Base-by-base conservation (phyloP, 2,888 invertebrate genomes). In the Diarsia mendica region DNA sequence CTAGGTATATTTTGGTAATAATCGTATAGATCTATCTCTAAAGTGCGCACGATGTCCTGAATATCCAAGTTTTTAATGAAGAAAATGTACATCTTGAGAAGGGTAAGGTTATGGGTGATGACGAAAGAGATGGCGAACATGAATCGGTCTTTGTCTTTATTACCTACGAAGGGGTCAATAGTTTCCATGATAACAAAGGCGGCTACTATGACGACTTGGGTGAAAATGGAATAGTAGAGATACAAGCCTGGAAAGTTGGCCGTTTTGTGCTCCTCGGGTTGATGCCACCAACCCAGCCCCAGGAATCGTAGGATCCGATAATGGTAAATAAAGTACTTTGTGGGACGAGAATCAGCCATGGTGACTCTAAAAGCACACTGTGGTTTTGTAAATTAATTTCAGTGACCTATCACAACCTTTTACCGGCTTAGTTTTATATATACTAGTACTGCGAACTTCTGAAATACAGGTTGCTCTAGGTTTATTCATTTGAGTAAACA, bases 101-200 rank as follows among this genome's bases (percentile, higher is more conserved):
- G 83, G 0, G 96, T 96, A 2, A 96, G 87, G 72, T 96, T 94
- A 77, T 96, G 96, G 2, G 96, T 96, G 72, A 96, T 93, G 65
- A 96, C 95, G 75, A 96, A 96, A 4, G 96, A 93, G 51, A 96
- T 92, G 80, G 94, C 94, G 85, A 95, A 95, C 96, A 96, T 96
- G 81, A 96, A 96, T 55, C 94, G 89, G 60, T 96, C 96, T 67
- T 94, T 81, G 84, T 96, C 95, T 88, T 94, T 95, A 84, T 94
- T 91, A 1, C 96, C 95, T 23, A 96, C 90, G 68, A 96, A 96
- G 0, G 96, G 96, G 82, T 96, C 95, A 61, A 96, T 94, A 2
- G 96, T 94, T 88, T 96, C 96, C 18, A 96, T 89, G 18, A 94
- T 93, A 2, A 96, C 95, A 75, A 96, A 96, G 8, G 95, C 93